Evolutionary conservation across 2,797 vertebrate genomes (phyloP).

Genomic region (Craterocephalus amniculus): DNA sequence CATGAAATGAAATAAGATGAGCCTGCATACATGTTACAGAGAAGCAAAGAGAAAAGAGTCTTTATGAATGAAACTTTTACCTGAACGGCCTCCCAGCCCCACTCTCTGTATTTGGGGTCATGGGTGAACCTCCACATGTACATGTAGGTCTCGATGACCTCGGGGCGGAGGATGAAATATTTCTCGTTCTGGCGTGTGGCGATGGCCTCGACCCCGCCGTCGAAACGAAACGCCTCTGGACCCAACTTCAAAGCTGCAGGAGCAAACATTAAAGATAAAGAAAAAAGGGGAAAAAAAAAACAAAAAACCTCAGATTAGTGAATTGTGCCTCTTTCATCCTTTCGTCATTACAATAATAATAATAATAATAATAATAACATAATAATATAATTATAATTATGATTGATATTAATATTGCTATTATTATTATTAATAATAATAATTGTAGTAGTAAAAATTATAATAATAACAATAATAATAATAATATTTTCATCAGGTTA

Average conservation of each 20-base stretch:
- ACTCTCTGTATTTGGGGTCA: slow-evolving; percentile 95
- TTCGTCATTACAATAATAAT: too few relatives aligned
- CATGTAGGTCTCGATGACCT: slow-evolving; percentile 98
- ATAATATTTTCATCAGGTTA: too few relatives aligned
- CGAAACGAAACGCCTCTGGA: slow-evolving; percentile 96
- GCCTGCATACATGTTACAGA: neutral
- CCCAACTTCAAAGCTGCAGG: slow-evolving; percentile 90
- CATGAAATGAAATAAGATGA: slow-evolving; percentile 10
- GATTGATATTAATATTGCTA: too few relatives aligned
- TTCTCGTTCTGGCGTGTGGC: slow-evolving; percentile 98
- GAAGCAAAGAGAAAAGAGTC: too few relatives aligned
- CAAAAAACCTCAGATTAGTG: too few relatives aligned
- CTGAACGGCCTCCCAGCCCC: slow-evolving; percentile 99
- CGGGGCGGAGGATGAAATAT: slow-evolving; percentile 96
- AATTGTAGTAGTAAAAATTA: too few relatives aligned
- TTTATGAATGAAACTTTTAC: slow-evolving; percentile 66
- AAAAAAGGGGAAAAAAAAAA: too few relatives aligned
- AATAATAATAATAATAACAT: too few relatives aligned
- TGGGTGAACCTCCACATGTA: slow-evolving; percentile 99
- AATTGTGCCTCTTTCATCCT: too few relatives aligned
- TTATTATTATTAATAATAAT: too few relatives aligned
- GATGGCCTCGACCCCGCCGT: slow-evolving; percentile 97
- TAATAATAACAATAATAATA: too few relatives aligned
- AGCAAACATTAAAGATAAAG: neutral
- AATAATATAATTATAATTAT: too few relatives aligned